These are phyloP conservation scores for Cossypha dichroa DNA, from an alignment of 2,797 vertebrate species.

Conservation along the genomic window DNA sequence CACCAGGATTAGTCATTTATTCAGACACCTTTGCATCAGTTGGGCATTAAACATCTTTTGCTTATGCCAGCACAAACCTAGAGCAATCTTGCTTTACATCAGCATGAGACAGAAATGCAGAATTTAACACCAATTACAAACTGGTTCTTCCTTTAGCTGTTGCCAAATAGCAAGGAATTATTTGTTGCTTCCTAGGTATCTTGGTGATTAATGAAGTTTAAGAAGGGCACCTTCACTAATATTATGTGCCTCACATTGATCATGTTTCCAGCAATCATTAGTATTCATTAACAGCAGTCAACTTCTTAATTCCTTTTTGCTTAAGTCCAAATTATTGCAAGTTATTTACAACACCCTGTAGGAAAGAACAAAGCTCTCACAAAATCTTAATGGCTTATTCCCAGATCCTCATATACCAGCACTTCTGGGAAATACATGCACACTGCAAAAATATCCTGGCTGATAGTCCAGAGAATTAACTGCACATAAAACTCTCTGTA, in stretches of 20 bases:
- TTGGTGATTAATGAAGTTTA: slow-evolving; percentile 61
- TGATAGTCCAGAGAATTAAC: slow-evolving; percentile 3
- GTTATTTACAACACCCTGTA: slow-evolving; percentile 65
- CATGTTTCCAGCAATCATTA: slow-evolving; percentile 55
- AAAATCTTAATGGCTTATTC: slow-evolving; percentile 58
- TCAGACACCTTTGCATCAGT: background rate
- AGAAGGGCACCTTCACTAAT: slow-evolving; percentile 54
- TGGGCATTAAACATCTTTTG: background rate
- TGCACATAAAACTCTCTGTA: background rate
- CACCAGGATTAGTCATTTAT: background rate
- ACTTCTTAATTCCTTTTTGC: slow-evolving; percentile 60
- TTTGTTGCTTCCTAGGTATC: slow-evolving; percentile 60
- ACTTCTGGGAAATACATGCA: slow-evolving; percentile 46
- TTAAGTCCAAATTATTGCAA: slow-evolving; percentile 61
- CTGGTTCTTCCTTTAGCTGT: slow-evolving; percentile 10
- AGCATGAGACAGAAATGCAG: background rate
- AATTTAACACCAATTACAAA: slow-evolving; percentile 23
- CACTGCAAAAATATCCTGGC: background rate
- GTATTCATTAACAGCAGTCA: slow-evolving; percentile 51
- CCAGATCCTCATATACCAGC: slow-evolving; percentile 27
- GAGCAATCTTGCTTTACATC: background rate
- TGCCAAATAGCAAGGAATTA: slow-evolving; percentile 36
- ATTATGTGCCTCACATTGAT: slow-evolving; percentile 47
- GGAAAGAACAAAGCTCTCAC: slow-evolving; percentile 44
- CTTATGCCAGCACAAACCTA: background rate